phyloP scores from a whole-genome alignment of 2,113 vertebrate species.

The Stomatorhinus ivindoensis region DNA sequence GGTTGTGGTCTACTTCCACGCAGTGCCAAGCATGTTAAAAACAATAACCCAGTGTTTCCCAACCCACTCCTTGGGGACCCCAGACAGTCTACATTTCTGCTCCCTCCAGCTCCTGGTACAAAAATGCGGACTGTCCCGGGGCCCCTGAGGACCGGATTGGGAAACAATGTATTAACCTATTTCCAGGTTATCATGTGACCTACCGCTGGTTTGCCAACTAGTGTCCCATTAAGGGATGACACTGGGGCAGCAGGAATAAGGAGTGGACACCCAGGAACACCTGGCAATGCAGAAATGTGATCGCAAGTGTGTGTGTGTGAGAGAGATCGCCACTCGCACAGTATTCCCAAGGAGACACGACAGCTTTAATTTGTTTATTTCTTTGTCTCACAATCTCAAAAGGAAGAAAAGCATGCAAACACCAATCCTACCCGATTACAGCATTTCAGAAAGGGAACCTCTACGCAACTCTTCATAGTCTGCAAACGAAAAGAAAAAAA shows the following conservation, averaged over 20 bases:
- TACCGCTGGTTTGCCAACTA: background rate
- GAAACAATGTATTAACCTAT: background rate
- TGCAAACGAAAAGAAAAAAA: conserved; percentile 33
- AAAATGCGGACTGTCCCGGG: background rate
- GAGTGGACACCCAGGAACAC: background rate
- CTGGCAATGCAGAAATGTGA: background rate
- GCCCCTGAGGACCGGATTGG: background rate
- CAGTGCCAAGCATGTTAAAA: background rate
- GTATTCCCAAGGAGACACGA: conserved; percentile 5
- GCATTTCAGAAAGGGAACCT: conserved; percentile 26
- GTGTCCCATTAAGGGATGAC: background rate
- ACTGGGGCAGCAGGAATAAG: background rate
- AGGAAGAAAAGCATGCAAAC: conserved; percentile 54
- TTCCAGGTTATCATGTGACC: background rate
- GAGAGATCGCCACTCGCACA: background rate
- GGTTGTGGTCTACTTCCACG: background rate
- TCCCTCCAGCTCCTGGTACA: background rate
- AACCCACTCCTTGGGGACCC: background rate
- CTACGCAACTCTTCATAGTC: conserved; percentile 31
- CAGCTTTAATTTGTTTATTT: conserved; percentile 17
- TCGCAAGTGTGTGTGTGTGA: background rate
- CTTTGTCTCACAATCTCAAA: conserved; percentile 60
- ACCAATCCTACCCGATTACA: conserved; percentile 34
- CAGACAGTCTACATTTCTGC: background rate
- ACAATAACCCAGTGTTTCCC: background rate